phyloP scores from a whole-genome alignment of 2,113 vertebrate genomes.

The Myrmecophaga tridactyla region DNA sequence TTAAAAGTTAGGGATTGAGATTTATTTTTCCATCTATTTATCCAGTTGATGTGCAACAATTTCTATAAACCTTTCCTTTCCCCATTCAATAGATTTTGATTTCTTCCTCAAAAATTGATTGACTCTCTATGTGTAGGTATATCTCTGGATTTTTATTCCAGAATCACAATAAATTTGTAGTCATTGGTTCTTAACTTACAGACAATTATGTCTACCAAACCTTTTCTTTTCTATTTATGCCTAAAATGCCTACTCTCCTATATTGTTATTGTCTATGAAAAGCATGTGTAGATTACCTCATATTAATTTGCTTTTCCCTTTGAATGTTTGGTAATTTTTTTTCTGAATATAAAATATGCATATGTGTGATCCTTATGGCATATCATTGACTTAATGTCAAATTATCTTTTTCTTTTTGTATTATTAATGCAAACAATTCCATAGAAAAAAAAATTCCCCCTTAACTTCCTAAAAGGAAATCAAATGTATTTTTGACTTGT shows the following conservation, averaged over 20 bases:
- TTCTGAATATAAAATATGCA: background rate
- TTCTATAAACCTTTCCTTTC: background rate
- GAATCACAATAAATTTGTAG: background rate
- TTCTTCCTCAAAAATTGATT: background rate
- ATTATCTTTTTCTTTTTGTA: background rate
- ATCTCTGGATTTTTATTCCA: background rate
- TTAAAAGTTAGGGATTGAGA: background rate
- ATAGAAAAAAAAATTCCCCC: background rate
- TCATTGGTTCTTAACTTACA: background rate
- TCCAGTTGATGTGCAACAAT: background rate
- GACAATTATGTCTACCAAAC: background rate
- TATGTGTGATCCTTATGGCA: background rate
- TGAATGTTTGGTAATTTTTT: background rate
- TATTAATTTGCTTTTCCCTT: background rate
- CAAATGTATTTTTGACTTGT: no score
- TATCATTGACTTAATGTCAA: background rate
- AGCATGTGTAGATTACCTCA: background rate
- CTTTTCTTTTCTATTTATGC: background rate
- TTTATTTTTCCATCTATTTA: background rate
- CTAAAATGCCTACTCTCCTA: background rate
- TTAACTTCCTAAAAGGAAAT: background rate
- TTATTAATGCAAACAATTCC: background rate
- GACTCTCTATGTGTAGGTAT: background rate
- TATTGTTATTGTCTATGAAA: background rate
- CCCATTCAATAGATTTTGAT: background rate